Base-by-base conservation (phyloP, 2,797 vertebrate genomes). In the Cuniculus paca region DNA sequence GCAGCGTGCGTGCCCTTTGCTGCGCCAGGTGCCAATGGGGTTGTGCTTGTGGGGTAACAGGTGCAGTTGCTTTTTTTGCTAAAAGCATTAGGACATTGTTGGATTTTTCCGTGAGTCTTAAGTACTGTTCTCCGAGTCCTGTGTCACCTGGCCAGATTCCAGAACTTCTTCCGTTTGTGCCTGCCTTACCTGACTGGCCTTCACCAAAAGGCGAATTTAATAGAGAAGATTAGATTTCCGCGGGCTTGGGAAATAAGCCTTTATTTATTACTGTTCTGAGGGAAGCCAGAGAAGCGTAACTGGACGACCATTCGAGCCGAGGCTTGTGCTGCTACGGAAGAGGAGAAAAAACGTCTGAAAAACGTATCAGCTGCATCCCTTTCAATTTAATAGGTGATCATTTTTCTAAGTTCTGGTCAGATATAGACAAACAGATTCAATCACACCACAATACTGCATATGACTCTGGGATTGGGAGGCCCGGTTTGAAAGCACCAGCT, bases 201-300 rank as follows among this genome's bases (percentile, higher is more conserved):
- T 80, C 61, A 91, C n/a, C 82, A 88, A 97, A 93, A 97, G 96
- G 93, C 70, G 52, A n/a, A 96, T 74, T 97, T 78, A 82, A 68
- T 91, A 91, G 89, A 54, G 77, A 90, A 90, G 74, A 17, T 50
- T 89, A 58, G 36, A 58, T 88, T 68, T 39, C 39, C 74, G 6
- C 48, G 87, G 82, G 61, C n/a, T 87, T 92, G 65, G 36, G 77
- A 87, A 90, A 7, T 48, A 70, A 96, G 20, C 45, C 8, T 92
- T 50, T 86, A 82, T 63, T 92, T 85, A 82, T 78, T 68, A 85
- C 48, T 63, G 65, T 85, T 82, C 78, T 10, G 65, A 70, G 39
- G 58, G 75, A 87, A 65, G 58, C 88, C 31, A 36, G 70, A 96
- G 70, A 70, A 36, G 54, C 60, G 5, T 83, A 75, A 82, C 36